Percentiles rank a stretch among this genome's conserved stretches.
Evolutionary conservation across 2,113 vertebrate species (phyloP).

Genomic region (Symphodus melops): DNA sequence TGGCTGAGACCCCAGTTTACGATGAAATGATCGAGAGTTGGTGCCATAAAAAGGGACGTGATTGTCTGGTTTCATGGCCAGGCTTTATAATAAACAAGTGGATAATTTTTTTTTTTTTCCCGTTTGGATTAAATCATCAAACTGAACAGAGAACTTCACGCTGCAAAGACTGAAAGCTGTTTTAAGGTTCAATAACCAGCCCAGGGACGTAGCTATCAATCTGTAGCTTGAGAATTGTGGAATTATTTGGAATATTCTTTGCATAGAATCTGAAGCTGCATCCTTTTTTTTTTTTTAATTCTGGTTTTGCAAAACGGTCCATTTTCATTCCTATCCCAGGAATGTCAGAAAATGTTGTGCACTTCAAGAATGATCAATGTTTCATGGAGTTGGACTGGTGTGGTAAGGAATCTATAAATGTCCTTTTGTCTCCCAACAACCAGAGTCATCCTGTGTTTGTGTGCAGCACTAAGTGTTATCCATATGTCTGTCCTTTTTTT

Average conservation of each 20-base stretch:
- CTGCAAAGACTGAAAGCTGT: neutral
- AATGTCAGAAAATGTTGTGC: no score
- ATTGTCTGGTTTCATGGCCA: slow-evolving; percentile 31
- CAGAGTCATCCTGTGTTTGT: neutral
- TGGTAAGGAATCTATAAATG: neutral
- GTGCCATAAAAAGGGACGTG: slow-evolving; percentile 28
- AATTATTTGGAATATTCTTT: no score
- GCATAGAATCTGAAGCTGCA: no score
- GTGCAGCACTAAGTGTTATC: slow-evolving; percentile 16
- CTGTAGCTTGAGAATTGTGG: no score
- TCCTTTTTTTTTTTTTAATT: no score
- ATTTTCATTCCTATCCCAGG: neutral
- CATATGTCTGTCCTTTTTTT: neutral
- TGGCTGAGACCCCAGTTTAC: slow-evolving; percentile 30
- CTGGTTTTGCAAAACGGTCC: neutral
- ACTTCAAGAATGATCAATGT: no score
- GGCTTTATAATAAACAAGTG: slow-evolving; percentile 41
- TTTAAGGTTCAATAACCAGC: neutral
- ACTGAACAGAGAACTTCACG: neutral
- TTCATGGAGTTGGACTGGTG: no score
- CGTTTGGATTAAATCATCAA: slow-evolving; percentile 6
- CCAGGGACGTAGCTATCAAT: neutral
- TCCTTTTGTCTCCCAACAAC: neutral
- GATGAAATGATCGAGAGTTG: slow-evolving; percentile 12
- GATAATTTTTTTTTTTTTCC: slow-evolving; percentile 6